phyloP scores from a whole-genome alignment of 2,113 vertebrate genomes.

The Microcebus jonahi region DNA sequence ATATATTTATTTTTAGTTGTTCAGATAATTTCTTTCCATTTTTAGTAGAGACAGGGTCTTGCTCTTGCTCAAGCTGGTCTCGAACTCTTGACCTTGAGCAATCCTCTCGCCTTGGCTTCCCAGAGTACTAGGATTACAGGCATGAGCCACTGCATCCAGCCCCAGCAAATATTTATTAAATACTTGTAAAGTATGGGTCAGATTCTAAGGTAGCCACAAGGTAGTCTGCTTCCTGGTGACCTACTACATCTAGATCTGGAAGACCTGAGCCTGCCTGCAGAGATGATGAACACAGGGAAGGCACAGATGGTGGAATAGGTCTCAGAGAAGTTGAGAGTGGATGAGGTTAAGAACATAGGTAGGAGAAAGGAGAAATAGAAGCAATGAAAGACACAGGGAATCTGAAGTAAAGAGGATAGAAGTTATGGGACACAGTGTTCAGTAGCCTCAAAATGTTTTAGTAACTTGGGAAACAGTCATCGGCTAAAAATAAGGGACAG shows the following conservation, averaged over 20 bases:
- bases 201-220: background rate
- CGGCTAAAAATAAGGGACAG: background rate
- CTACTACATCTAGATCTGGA: background rate
- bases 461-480: background rate
- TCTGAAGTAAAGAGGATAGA: background rate
- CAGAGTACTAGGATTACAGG: no score
- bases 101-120: no score
- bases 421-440: background rate
- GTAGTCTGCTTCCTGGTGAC: background rate
- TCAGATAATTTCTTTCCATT: no score
- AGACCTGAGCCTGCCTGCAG: background rate
- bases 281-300: background rate
- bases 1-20: no score
- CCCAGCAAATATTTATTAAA: constrained; percentile 15
- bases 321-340: background rate
- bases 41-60: no score
- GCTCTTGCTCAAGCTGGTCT: no score
- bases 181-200: background rate
- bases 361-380: background rate
- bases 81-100: no score
- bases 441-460: background rate
- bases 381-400: background rate
- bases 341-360: background rate
- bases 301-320: background rate
- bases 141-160: no score